These are phyloP conservation scores for Neogale vison DNA, from an alignment of 2,113 vertebrate genomes.

Conservation along the genomic window DNA sequence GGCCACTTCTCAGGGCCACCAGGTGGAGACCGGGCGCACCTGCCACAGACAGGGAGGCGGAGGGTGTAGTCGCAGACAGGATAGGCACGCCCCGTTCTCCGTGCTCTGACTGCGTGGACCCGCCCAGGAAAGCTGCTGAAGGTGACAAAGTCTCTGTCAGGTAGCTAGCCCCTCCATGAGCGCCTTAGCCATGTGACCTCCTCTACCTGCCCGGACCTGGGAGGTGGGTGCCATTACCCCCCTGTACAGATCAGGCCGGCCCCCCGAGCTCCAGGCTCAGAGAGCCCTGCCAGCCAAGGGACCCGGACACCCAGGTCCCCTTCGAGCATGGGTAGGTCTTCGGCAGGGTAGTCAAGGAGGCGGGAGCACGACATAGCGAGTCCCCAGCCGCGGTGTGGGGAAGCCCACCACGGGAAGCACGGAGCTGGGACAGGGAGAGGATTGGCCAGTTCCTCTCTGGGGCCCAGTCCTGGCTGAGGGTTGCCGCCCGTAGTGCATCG, in stretches of 20 bases:
- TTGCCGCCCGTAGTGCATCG: rapidly evolving
- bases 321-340: background rate
- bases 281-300: background rate
- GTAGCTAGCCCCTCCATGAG: background rate
- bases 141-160: background rate
- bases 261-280: background rate
- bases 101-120: background rate
- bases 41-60: background rate
- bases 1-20: background rate
- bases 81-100: background rate
- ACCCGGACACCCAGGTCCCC: background rate
- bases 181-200: background rate
- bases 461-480: background rate
- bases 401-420: background rate
- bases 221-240: background rate
- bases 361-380: rapidly evolving
- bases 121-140: background rate
- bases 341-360: too few species aligned
- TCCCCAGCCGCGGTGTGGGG: background rate
- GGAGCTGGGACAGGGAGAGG: background rate
- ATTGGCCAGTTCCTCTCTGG: background rate
- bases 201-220: background rate
- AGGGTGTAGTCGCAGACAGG: background rate
- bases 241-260: background rate
- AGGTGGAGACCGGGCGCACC: rapidly evolving